Evolutionary conservation across 2,797 vertebrate species (phyloP).

Genomic region (Eutrigla gurnardus): DNA sequence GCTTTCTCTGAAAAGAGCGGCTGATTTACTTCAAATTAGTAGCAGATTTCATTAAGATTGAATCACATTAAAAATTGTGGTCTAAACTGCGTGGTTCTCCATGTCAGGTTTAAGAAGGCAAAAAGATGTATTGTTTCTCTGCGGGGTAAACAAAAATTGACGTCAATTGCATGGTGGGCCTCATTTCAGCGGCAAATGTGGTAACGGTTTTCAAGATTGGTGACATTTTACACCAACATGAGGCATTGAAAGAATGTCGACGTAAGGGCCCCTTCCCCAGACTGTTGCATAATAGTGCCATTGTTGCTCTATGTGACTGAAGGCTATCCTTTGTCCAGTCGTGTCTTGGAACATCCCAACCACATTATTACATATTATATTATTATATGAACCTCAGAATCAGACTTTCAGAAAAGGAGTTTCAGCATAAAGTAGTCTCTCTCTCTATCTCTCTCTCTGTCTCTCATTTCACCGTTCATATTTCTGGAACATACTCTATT

Average conservation of each 20-base stretch:
- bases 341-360: constrained; percentile 11
- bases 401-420: not conserved
- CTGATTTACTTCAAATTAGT: not conserved
- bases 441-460: too few species aligned
- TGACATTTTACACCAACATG: constrained; percentile 34
- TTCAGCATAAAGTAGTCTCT: not conserved
- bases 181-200: not conserved
- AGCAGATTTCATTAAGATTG: not conserved
- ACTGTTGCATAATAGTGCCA: constrained; percentile 32
- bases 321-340: constrained; percentile 37
- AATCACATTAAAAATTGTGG: not conserved
- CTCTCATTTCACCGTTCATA: not conserved
- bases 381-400: constrained; percentile 4
- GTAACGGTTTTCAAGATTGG: not conserved
- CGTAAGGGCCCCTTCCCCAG: not conserved
- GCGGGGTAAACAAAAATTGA: not conserved
- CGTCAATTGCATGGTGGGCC: not conserved
- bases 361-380: not conserved
- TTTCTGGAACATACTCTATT: not conserved
- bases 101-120: not conserved
- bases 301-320: constrained; percentile 31
- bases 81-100: not conserved
- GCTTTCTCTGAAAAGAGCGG: not conserved
- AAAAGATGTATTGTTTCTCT: not conserved
- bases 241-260: constrained; percentile 38